A percentile compares a stretch with the other conserved stretches of the same genome.
Conservation (phyloP, 2,113 vertebrate genomes). For the Sakesphorus luctuosus region DNA sequence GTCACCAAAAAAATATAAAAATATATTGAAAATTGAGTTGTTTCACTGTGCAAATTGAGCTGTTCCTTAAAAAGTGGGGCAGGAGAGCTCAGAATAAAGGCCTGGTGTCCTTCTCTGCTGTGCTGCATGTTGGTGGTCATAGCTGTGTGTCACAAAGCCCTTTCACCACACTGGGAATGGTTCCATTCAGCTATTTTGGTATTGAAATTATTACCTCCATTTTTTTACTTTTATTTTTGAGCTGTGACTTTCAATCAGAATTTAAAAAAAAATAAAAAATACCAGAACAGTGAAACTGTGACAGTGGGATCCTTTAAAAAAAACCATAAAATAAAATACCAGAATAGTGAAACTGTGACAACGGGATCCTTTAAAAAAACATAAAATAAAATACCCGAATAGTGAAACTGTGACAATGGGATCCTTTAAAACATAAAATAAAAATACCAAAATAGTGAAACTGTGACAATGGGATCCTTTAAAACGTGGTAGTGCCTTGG, state of each 20-base stretch:
- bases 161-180: slow-evolving; percentile 91
- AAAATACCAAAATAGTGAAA: slow-evolving; percentile 67
- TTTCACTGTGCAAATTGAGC: slow-evolving; percentile 45
- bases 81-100: slow-evolving; percentile 28
- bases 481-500: slow-evolving; percentile 78
- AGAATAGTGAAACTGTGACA: slow-evolving; percentile 75
- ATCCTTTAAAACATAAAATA: slow-evolving; percentile 31
- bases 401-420: slow-evolving; percentile 70
- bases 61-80: slow-evolving; percentile 67
- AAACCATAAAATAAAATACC: slow-evolving; percentile 48
- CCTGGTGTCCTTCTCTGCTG: slow-evolving; percentile 33
- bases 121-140: slow-evolving; percentile 68
- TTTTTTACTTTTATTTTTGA: slow-evolving; percentile 67
- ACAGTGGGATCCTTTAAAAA: slow-evolving; percentile 52
- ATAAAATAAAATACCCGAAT: slow-evolving; percentile 49
- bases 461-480: slow-evolving; percentile 55
- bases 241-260: slow-evolving; percentile 80
- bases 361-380: slow-evolving; percentile 29
- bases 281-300: slow-evolving; percentile 76
- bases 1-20: background rate
- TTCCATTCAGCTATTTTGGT: slow-evolving; percentile 67
- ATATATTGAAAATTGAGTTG: background rate
- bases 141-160: slow-evolving; percentile 74
- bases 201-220: slow-evolving; percentile 84
- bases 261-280: background rate